Percentiles rank a stretch among this genome's conserved stretches.
Evolutionary conservation across 2,113 vertebrate species (phyloP).

Genomic region (Ammodytes dubius): DNA sequence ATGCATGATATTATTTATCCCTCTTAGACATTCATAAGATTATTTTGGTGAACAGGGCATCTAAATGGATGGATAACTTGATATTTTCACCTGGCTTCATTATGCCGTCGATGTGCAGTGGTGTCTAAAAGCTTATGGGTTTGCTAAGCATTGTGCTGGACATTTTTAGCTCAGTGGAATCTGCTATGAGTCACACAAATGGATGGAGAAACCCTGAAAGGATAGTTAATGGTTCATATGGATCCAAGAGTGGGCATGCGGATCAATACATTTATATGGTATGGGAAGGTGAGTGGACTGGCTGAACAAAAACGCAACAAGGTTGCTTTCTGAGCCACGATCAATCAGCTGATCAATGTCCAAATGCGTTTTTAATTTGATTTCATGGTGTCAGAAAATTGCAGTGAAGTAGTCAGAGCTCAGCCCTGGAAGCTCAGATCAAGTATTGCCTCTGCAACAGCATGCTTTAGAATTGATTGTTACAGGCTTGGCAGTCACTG

Average conservation of each 20-base stretch:
- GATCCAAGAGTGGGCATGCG: conserved; percentile 57
- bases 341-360: conserved; percentile 81
- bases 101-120: conserved; percentile 27
- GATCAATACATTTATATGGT: conserved; percentile 76
- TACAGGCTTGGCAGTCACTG: conserved; percentile 65
- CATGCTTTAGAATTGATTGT: conserved; percentile 73
- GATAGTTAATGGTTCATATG: conserved; percentile 72
- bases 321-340: conserved; percentile 67
- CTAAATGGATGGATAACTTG: conserved; percentile 46
- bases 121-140: conserved; percentile 25
- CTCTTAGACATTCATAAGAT: conserved; percentile 23
- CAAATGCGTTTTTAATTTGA: conserved; percentile 84
- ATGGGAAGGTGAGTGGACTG: conserved; percentile 62
- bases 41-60: conserved; percentile 30
- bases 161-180: conserved; percentile 57
- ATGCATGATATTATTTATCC: conserved; percentile 2
- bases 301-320: conserved; percentile 54
- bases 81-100: conserved; percentile 40
- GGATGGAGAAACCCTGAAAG: conserved; percentile 71
- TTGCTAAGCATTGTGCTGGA: conserved; percentile 8
- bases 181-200: conserved; percentile 64
- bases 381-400: conserved; percentile 75
- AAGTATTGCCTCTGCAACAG: conserved; percentile 59
- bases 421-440: conserved; percentile 54
- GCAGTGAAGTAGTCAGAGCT: conserved; percentile 64